These are phyloP conservation scores for Strigamia transsilvanica DNA, from an alignment of 2,888 invertebrate genomes.

Conservation along the genomic window DNA sequence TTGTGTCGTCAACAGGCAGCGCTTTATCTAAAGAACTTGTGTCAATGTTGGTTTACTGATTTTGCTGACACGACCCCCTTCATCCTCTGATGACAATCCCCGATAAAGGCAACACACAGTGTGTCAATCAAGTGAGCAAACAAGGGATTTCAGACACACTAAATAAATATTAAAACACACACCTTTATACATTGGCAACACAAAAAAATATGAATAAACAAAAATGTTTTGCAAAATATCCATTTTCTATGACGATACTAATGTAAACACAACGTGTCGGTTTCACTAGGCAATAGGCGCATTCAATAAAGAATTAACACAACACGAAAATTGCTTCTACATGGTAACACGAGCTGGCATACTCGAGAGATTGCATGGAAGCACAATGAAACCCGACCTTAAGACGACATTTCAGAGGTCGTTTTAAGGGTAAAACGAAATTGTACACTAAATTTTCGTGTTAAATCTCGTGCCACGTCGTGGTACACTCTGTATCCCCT, in stretches of 20 bases:
- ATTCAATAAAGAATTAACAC: no score
- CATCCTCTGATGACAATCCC: slow-evolving; percentile 44
- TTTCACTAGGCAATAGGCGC: no score
- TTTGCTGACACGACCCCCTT: slow-evolving; percentile 45
- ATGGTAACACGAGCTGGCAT: no score
- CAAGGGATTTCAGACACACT: slow-evolving; percentile 39
- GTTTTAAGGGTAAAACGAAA: no score
- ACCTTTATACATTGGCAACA: not conserved
- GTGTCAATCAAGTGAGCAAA: slow-evolving; percentile 32
- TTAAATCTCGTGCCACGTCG: no score
- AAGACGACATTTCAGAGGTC: no score
- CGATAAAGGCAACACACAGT: slow-evolving; percentile 41
- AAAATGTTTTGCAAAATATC: not conserved
- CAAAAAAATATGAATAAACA: slow-evolving; percentile 32
- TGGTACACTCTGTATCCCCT: no score
- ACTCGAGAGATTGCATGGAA: no score
- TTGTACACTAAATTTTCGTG: no score
- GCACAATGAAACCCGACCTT: no score
- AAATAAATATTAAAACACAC: slow-evolving; percentile 35
- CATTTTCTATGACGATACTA: not conserved
- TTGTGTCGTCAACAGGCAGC: slow-evolving; percentile 30
- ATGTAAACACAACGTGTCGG: not conserved
- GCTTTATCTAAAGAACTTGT: slow-evolving; percentile 50
- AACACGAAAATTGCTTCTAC: no score
- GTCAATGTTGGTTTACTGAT: slow-evolving; percentile 53